These are phyloP conservation scores for Scaptomyza hsui DNA, from an alignment of 1,140 invertebrate genomes.

Conservation along the genomic window DNA sequence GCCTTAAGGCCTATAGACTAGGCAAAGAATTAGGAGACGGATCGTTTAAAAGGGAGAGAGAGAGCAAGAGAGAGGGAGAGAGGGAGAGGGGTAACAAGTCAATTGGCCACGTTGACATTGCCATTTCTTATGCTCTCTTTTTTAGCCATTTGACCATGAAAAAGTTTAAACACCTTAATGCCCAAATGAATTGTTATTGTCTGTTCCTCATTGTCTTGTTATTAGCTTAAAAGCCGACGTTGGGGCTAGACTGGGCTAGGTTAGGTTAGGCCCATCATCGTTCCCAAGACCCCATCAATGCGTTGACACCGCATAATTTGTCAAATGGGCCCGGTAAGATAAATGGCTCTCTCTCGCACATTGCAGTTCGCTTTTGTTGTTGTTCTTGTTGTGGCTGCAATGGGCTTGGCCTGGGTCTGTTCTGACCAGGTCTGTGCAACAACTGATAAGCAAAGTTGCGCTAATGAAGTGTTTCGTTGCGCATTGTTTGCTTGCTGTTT, in stretches of 20 bases:
- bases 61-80: not conserved
- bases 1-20: constrained; percentile 1
- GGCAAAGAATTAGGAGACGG: not conserved
- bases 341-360: constrained; percentile 47
- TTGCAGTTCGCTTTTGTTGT: constrained; percentile 32
- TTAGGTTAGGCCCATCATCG: constrained; percentile 29
- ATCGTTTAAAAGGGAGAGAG: not conserved
- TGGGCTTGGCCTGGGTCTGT: not conserved
- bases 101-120: constrained; percentile 31
- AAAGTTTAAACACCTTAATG: constrained; percentile 75
- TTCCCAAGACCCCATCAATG: constrained; percentile 7
- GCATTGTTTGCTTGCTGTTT: constrained; percentile 57
- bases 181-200: constrained; percentile 46
- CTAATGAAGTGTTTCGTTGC: constrained; percentile 59
- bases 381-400: not conserved
- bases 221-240: constrained; percentile 56
- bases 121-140: not conserved
- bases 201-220: constrained; percentile 44
- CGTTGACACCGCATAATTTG: constrained; percentile 69
- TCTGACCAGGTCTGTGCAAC: not conserved
- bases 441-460: constrained; percentile 49
- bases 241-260: constrained; percentile 37
- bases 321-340: constrained; percentile 56
- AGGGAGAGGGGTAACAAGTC: constrained; percentile 5
- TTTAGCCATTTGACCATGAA: constrained; percentile 74